These are phyloP conservation scores for Myopa testacea DNA, from an alignment of 2,888 invertebrate genomes.

Conservation along the genomic window DNA sequence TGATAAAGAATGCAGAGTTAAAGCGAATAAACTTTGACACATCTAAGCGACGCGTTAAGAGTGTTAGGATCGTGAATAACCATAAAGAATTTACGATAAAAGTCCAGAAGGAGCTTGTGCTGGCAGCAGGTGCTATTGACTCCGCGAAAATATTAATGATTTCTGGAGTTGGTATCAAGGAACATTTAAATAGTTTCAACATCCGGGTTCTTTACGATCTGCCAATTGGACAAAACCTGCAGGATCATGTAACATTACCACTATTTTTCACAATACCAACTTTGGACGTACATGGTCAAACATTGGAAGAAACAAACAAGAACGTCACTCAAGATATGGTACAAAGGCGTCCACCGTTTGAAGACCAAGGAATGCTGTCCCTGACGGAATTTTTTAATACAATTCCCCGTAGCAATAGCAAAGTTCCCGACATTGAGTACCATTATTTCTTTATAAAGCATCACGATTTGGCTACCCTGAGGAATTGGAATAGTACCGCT, in stretches of 20 bases:
- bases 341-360: slow-evolving; percentile 68
- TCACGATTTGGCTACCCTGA: slow-evolving; percentile 49
- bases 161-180: slow-evolving; percentile 62
- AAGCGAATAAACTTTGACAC: slow-evolving; percentile 71
- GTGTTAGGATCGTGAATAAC: slow-evolving; percentile 71
- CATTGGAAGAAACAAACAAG: not conserved
- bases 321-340: slow-evolving; percentile 68
- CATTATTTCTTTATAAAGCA: slow-evolving; percentile 64
- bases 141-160: slow-evolving; percentile 64
- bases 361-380: slow-evolving; percentile 65
- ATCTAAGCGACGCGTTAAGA: slow-evolving; percentile 65
- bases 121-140: slow-evolving; percentile 63
- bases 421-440: slow-evolving; percentile 73
- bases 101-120: slow-evolving; percentile 57
- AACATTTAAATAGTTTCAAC: slow-evolving; percentile 52
- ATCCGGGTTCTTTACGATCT: slow-evolving; percentile 55
- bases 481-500: slow-evolving; percentile 53
- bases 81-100: slow-evolving; percentile 49
- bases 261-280: slow-evolving; percentile 48
- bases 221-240: slow-evolving; percentile 79
- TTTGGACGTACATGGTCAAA: not conserved
- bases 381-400: slow-evolving; percentile 72
- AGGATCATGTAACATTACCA: slow-evolving; percentile 79
- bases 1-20: slow-evolving; percentile 72
- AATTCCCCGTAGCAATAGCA: slow-evolving; percentile 60